Conservation (phyloP, 1,140 invertebrate species). For the Euura saliciscinereae region DNA sequence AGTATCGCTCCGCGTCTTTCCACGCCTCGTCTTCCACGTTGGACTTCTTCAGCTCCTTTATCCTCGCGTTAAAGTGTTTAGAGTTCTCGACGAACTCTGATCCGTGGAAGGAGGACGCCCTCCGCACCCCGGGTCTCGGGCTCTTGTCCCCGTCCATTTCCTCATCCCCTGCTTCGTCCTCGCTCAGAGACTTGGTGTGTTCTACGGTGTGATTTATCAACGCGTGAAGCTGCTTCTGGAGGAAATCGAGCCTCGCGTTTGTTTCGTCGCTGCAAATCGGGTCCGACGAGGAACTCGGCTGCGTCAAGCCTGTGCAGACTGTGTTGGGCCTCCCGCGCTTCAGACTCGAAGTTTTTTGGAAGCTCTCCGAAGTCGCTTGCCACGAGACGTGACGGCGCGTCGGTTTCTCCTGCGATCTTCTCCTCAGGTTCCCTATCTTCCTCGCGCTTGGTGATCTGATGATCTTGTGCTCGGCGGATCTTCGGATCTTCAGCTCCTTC, state of each 20-base stretch:
- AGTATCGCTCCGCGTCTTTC: constrained; percentile 55
- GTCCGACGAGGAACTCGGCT: constrained; percentile 10
- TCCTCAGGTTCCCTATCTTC: constrained; percentile 76
- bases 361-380: constrained; percentile 27
- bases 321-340: constrained; percentile 6
- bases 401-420: constrained; percentile 67
- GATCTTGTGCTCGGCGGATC: constrained; percentile 70
- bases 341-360: constrained; percentile 7
- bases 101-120: constrained; percentile 52
- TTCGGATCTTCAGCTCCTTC: constrained; percentile 74
- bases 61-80: constrained; percentile 46
- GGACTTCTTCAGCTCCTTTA: constrained; percentile 48
- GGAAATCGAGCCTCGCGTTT: constrained; percentile 42
- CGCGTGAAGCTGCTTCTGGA: constrained; percentile 46
- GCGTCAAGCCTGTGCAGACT: background rate
- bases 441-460: constrained; percentile 80
- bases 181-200: constrained; percentile 38
- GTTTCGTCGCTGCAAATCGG: constrained; percentile 45
- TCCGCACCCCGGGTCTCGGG: constrained; percentile 28
- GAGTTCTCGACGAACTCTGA: constrained; percentile 40
- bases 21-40: constrained; percentile 39
- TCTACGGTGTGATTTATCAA: constrained; percentile 46
- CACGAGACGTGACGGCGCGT: constrained; percentile 43
- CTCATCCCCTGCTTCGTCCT: constrained; percentile 32
- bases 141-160: constrained; percentile 15